Evolutionary conservation across 2,113 vertebrate genomes (phyloP).

Genomic region (Plecturocebus donacophilus): DNA sequence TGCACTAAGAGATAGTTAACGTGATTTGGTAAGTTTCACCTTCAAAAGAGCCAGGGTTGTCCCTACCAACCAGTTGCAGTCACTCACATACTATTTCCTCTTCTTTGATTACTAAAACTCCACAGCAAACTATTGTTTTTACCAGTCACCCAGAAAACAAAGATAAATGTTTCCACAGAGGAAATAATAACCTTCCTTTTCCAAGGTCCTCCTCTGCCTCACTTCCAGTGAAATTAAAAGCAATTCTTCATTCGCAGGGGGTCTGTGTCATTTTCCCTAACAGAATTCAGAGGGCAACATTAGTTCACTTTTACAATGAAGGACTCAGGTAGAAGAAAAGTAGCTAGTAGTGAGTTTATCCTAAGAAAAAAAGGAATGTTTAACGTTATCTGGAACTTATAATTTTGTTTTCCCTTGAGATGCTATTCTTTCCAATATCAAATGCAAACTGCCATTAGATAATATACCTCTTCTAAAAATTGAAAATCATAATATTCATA

Average conservation of each 20-base stretch:
- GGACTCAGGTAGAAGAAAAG: neutral
- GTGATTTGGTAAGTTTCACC: neutral
- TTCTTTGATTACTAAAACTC: constrained; percentile 71
- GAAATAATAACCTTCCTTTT: constrained; percentile 75
- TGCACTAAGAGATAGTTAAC: neutral
- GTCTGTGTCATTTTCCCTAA: neutral
- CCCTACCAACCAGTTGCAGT: constrained; percentile 7
- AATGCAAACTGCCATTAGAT: neutral
- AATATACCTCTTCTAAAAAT: neutral
- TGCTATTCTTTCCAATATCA: neutral
- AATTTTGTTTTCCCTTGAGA: neutral
- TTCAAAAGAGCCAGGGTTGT: constrained; percentile 1
- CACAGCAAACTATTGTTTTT: constrained; percentile 74
- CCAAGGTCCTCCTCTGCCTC: constrained; percentile 62
- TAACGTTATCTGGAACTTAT: neutral
- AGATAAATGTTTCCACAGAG: constrained; percentile 79
- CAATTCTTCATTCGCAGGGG: neutral
- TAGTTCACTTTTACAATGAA: neutral
- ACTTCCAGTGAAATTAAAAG: constrained; percentile 48
- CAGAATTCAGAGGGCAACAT: neutral
- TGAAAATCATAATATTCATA: neutral
- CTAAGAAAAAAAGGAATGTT: neutral
- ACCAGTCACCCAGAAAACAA: constrained; percentile 75
- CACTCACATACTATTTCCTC: constrained; percentile 67
- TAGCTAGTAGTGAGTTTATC: neutral